Evolutionary conservation across 2,888 invertebrate species (phyloP), one percentile per base, ranked within the genome.

Genomic region (Prenolepis imparis): DNA sequence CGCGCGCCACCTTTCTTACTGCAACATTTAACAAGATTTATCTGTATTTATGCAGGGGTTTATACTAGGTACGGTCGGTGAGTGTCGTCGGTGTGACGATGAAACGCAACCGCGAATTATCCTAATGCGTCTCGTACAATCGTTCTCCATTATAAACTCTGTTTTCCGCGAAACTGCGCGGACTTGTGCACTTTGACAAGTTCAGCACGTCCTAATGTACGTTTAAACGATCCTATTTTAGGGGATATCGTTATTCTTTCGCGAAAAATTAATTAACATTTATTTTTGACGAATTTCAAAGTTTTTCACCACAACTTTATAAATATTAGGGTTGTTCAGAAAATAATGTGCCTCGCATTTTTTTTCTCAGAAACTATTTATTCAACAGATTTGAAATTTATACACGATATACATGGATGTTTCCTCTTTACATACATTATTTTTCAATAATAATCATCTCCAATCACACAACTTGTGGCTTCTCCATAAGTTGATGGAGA

Each of bases 11-110:
- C 21, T 57, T 21, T n/a, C 78, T 80, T 44, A 67, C 48, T 61
- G 44, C 78, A 80, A 59, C 36, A 80, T 80, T 59, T 80, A 70
- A 70, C 78, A 44, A 72, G 52, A 52, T 52, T 52, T 52, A 72
- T 70, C 72, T 44, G 72, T 44, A 80, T 80, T 80, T 70, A 57
- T 55, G 78, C 78, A 18, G 57, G 57, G 28, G 28, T 21, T 18
- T 32, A 6, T 41, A 70, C 39, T 41, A 18, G 28, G 5, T 28
- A 48, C 44, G 24, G 9, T 8, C 44, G 15, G 15, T 21, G 70
- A 44, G 36, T 70, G 32, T 44, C 57, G 21, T 32, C n/a, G n/a
- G n/a, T n/a, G n/a, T n/a, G 12, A 21, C 59, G 15, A 44, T 59
- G 59, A 44, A 78, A 21, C 57, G 57, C 70, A 1, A 32, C 21